Conservation (phyloP, 1,140 invertebrate genomes). For the Episyrphus balteatus region DNA sequence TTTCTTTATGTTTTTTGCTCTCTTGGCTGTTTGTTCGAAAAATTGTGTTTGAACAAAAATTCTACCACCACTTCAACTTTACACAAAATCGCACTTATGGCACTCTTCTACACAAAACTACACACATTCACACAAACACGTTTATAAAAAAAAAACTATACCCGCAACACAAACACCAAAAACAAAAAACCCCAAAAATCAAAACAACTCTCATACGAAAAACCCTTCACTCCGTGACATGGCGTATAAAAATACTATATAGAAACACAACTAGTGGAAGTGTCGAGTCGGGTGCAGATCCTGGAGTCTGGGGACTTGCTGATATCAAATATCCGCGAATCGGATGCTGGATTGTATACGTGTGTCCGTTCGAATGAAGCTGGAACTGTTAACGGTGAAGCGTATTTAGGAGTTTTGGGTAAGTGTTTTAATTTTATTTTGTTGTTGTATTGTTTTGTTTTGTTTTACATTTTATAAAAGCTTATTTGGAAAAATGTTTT, state of each 20-base stretch:
- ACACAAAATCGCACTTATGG: too few species aligned
- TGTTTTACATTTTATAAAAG: background rate
- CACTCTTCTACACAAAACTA: too few species aligned
- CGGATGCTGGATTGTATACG: slow-evolving; percentile 78
- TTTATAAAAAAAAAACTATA: too few species aligned
- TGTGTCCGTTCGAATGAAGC: slow-evolving; percentile 82
- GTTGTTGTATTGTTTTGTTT: slow-evolving; percentile 2
- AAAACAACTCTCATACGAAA: too few species aligned
- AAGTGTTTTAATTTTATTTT: slow-evolving; percentile 27
- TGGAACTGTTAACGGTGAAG: slow-evolving; percentile 70
- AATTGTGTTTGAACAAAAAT: too few species aligned
- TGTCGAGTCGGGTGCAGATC: slow-evolving; percentile 63
- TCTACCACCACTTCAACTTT: too few species aligned
- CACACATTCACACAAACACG: too few species aligned
- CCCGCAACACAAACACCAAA: too few species aligned
- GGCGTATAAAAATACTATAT: background rate
- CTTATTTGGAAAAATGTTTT: background rate
- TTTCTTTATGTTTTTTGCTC: too few species aligned
- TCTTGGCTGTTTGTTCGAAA: too few species aligned
- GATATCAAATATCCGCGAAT: slow-evolving; percentile 69
- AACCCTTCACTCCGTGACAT: too few species aligned
- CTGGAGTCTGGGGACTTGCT: slow-evolving; percentile 74
- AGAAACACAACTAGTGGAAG: slow-evolving; percentile 35
- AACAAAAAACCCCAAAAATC: too few species aligned
- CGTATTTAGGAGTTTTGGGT: slow-evolving; percentile 73